Evolutionary conservation across 2,888 invertebrate species (phyloP), one percentile per base, ranked within the genome.

Genomic region (Erannis defoliaria): DNA sequence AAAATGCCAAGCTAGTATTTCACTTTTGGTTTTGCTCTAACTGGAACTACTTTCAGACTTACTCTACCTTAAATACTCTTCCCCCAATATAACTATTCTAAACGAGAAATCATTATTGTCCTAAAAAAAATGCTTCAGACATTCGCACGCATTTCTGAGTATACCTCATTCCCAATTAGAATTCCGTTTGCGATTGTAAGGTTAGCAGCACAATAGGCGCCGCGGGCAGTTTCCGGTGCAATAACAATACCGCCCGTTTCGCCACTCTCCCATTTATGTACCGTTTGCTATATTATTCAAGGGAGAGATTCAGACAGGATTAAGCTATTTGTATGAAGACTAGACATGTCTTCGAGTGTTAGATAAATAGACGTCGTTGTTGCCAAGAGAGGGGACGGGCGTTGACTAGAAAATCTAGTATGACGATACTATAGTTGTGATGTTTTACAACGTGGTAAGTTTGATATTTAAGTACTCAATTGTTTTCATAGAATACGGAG

Each of bases 141-240:
- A 55, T 38, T 31, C 38, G 45, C 35, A 33, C 40, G 5, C 37
- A 56, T 61, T 64, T 57, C 66, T 58, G 45, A 57, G 61, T 63
- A 68, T 63, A 62, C 70, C 68, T 63, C 64, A 67, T 69, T 62
- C 73, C 67, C 73, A 76, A 77, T 78, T 78, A 76, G 77, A 76
- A 78, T 77, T 78, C 76, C 67, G 75, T 74, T 73, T 74, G 75
- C 75, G 73, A 74, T 68, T 75, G 70, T 78, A 63, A 72, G 74
- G 75, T 66, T 71, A 51, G 53, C 65, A 57, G 64, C 68, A 80
- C 76, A 78, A 78, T 76, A 63, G 63, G 19, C 58, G 55, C 66
- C 65, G 62, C 62, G 60, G 58, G 66, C 72, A 62, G 65, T 67
- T 62, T 64, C 64, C 61, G 58, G 62, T 62, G 64, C 70, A 72